Percentiles rank a stretch among this genome's conserved stretches.
Conservation (phyloP, 1,140 invertebrate species). For the Brachionus rubens region DNA sequence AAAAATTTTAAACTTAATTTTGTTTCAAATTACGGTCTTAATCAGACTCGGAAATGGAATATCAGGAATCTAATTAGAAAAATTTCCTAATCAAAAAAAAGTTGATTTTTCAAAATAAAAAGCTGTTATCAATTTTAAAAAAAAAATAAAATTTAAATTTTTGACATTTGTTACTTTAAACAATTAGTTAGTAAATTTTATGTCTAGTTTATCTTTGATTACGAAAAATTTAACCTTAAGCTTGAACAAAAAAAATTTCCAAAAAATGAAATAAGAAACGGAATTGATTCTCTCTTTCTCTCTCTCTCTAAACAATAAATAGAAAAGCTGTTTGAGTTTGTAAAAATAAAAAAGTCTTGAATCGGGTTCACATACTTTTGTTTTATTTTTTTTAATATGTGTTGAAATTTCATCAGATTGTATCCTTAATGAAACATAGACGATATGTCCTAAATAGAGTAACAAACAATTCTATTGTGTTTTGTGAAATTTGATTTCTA, state of each 20-base stretch:
- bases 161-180: too few species aligned
- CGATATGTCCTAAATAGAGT: conserved; percentile 9
- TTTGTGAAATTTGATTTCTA: not conserved
- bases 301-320: too few species aligned
- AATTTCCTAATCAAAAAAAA: too few species aligned
- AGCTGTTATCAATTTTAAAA: not conserved
- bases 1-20: too few species aligned
- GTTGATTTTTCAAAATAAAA: not conserved
- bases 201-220: too few species aligned
- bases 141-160: not conserved
- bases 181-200: too few species aligned
- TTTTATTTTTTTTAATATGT: too few species aligned
- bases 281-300: too few species aligned
- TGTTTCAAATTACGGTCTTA: too few species aligned
- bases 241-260: not conserved
- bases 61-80: conserved; percentile 16
- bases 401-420: conserved; percentile 7
- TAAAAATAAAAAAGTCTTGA: conserved; percentile 12
- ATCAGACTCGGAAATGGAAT: not conserved
- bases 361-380: not conserved
- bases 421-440: conserved; percentile 17
- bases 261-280: not conserved
- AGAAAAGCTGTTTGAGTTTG: too few species aligned
- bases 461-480: not conserved
- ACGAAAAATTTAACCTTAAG: conserved; percentile 1